phyloP scores from a whole-genome alignment of 1,140 invertebrate species.

The Leptopilina boulardi region DNA sequence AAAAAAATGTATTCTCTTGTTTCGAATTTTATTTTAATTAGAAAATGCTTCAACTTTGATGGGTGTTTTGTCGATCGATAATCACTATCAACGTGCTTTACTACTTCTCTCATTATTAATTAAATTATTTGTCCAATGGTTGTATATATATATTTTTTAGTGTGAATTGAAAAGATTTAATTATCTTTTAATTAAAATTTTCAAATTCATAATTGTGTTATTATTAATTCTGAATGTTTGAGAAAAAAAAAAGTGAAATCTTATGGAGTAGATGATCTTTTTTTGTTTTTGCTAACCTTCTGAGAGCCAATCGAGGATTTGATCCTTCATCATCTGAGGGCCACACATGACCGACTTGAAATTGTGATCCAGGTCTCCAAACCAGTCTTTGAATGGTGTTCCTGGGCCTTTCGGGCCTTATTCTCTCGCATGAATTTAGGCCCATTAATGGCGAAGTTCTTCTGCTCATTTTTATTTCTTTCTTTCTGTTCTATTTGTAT shows the following conservation, averaged over 20 bases:
- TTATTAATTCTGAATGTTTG: no score
- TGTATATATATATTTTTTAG: no score
- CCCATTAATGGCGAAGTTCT: constrained; percentile 45
- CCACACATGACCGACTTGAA: constrained; percentile 74
- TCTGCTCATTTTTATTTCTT: constrained; percentile 59
- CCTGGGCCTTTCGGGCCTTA: constrained; percentile 66
- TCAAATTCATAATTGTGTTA: no score
- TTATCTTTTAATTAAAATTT: no score
- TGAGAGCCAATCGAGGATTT: constrained; percentile 84
- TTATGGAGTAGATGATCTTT: neutral
- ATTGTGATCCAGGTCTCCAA: constrained; percentile 61
- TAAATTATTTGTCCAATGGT: no score
- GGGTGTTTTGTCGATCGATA: no score
- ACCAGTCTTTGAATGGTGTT: constrained; percentile 66
- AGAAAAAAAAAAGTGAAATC: no score
- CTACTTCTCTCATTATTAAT: no score
- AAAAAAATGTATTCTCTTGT: neutral
- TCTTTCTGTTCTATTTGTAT: neutral
- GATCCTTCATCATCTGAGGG: constrained; percentile 80
- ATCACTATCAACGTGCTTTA: no score
- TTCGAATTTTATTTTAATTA: no score
- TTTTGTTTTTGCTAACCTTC: constrained; percentile 75
- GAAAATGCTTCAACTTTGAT: no score
- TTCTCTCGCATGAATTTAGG: constrained; percentile 68
- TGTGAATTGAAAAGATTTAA: no score